Conservation (phyloP, 2,113 vertebrate species). For the Corydoras sp. region DNA sequence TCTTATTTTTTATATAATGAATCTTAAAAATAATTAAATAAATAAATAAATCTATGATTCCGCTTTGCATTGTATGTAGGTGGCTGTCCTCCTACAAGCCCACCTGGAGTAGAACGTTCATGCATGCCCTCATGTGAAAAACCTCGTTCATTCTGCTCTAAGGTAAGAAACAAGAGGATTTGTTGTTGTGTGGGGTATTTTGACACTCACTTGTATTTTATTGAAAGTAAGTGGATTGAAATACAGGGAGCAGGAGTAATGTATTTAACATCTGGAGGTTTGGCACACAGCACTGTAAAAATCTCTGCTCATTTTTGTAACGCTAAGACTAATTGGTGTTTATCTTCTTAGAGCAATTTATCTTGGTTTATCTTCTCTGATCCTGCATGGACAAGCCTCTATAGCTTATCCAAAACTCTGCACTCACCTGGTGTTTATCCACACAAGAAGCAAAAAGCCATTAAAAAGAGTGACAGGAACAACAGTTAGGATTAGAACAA, state of each 20-base stretch:
- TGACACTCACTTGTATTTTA: background rate
- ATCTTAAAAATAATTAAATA: background rate
- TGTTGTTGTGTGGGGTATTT: constrained; percentile 6
- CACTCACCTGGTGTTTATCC: too few species aligned
- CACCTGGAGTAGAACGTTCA: constrained; percentile 78
- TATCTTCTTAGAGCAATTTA: too few species aligned
- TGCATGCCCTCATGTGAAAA: constrained; percentile 86
- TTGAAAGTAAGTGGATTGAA: background rate
- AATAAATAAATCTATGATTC: background rate
- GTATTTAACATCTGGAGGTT: too few species aligned
- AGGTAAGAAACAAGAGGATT: constrained; percentile 69
- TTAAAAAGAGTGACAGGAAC: too few species aligned
- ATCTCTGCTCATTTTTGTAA: too few species aligned
- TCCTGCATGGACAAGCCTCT: too few species aligned
- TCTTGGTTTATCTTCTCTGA: too few species aligned
- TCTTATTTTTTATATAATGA: background rate
- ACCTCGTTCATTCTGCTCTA: constrained; percentile 82
- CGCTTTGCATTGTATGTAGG: constrained; percentile 72
- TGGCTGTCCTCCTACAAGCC: constrained; percentile 78
- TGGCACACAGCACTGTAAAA: too few species aligned
- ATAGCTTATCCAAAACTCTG: too few species aligned
- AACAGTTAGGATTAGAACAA: too few species aligned
- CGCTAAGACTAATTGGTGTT: too few species aligned
- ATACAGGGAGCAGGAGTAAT: background rate
- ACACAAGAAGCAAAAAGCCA: too few species aligned